These are phyloP conservation scores for Anoplophora glabripennis DNA, from an alignment of 1,140 invertebrate species.

Conservation along the genomic window DNA sequence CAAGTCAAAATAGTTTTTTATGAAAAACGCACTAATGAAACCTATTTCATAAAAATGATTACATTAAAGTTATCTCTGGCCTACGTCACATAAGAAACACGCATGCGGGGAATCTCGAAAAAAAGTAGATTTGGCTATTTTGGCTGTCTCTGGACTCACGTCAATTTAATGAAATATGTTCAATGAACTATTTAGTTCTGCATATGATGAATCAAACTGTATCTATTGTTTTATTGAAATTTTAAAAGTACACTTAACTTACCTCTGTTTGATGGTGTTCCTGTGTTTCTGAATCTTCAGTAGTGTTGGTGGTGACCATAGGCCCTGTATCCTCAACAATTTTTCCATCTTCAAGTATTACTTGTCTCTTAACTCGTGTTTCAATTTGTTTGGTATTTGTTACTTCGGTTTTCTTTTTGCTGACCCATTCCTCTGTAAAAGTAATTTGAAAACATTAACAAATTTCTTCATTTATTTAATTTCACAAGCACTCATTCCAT, in stretches of 20 bases:
- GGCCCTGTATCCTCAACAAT: conserved; percentile 85
- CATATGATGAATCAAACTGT: background rate
- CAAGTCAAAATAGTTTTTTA: no score
- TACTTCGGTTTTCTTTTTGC: conserved; percentile 81
- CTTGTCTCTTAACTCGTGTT: conserved; percentile 82
- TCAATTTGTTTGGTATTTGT: conserved; percentile 86
- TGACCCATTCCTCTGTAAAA: conserved; percentile 85
- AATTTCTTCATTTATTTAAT: conserved; percentile 8
- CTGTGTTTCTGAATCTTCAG: conserved; percentile 83
- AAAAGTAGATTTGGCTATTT: no score
- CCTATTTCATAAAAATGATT: no score
- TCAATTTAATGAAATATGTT: no score
- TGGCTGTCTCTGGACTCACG: no score
- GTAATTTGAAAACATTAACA: background rate
- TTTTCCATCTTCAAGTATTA: conserved; percentile 84
- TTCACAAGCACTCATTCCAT: conserved; percentile 3
- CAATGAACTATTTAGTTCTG: no score
- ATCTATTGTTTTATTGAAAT: background rate
- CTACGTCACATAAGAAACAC: no score
- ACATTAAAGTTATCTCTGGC: no score
- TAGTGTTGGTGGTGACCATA: conserved; percentile 82
- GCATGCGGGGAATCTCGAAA: no score
- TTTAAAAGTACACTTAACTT: conserved; percentile 20
- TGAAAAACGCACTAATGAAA: no score
- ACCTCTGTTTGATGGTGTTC: conserved; percentile 84